Base-by-base conservation (phyloP, 2,797 vertebrate species). In the Silurus lanzhouensis region DNA sequence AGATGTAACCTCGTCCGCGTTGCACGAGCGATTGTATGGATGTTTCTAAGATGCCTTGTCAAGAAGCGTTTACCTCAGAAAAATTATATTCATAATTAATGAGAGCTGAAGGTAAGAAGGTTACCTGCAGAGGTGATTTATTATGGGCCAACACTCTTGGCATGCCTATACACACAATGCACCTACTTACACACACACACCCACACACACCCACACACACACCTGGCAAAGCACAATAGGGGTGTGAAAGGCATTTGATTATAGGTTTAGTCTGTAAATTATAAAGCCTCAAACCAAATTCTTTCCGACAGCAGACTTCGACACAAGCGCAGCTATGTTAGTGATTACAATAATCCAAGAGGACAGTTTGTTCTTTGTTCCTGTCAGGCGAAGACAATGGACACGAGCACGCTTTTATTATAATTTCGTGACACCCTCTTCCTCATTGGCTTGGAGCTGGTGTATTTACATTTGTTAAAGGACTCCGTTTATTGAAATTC, bases 41-140 rank as follows among this genome's bases (percentile, higher is more conserved):
- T n/a, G 76, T 61, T 72, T 48, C 60, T 60, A 81, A 88, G 38
- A 75, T 60, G 64, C 44, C 38, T 67, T 27, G 74, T 83, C 85
- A 83, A 27, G 63, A 64, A 78, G 68, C 38, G 52, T 85, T 88
- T 85, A 82, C 77, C 71, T 85, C 83, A 75, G 27, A 83, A 80
- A 88, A 85, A 78, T 86, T 14, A 85, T 76, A 88, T 89, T 44
- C 66, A 88, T 88, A 89, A 88, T 88, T 88, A 87, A 88, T 88
- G 80, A 85, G 81, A 22, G 10, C 77, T 74, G 64, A 44, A 83
- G 82, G 82, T 84, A 89, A 84, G 61, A 82, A 52, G 22, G 8
- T 57, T 86, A 68, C 81, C 77, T 88, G 75, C 64, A 84, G 76
- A 74, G 58, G 82, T 25, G 71, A 72, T 83, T 86, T 86, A 71